These are phyloP conservation scores for Martes martes DNA, from an alignment of 2,113 vertebrate species.

Conservation along the genomic window DNA sequence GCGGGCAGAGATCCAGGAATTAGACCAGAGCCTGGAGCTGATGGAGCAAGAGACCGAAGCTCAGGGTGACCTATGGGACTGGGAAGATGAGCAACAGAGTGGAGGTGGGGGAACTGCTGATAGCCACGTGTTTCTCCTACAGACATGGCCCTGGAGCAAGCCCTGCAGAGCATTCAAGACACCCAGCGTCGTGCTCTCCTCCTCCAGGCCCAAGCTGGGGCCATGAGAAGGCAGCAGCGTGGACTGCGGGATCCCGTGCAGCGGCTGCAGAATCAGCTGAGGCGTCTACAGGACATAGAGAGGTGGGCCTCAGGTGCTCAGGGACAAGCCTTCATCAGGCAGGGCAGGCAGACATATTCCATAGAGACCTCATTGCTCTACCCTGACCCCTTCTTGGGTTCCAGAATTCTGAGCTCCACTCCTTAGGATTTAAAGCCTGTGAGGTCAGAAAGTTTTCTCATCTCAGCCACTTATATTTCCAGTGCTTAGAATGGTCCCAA, in stretches of 20 bases:
- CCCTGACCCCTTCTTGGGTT: background rate
- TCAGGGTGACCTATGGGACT: conserved; percentile 80
- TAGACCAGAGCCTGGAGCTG: conserved; percentile 85
- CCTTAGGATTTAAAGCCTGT: background rate
- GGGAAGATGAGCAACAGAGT: background rate
- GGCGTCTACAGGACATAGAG: conserved; percentile 64
- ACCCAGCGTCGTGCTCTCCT: conserved; percentile 65
- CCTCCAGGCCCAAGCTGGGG: conserved; percentile 66
- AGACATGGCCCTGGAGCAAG: conserved; percentile 58
- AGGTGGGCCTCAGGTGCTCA: conserved; percentile 52
- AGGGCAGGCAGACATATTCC: background rate
- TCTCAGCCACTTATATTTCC: background rate
- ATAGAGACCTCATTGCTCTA: background rate
- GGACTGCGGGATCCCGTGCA: conserved; percentile 32
- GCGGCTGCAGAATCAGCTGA: conserved; percentile 58
- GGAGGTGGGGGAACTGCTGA: background rate
- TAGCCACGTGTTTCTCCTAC: background rate
- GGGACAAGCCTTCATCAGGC: background rate
- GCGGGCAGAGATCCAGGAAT: conserved; percentile 82
- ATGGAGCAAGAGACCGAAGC: conserved; percentile 83
- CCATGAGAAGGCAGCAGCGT: conserved; percentile 41
- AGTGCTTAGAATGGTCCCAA: background rate
- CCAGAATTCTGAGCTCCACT: background rate
- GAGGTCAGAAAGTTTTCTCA: background rate
- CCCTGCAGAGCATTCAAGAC: conserved; percentile 52